Conservation (phyloP, 2,888 invertebrate species). For the Endotricha flammealis region DNA sequence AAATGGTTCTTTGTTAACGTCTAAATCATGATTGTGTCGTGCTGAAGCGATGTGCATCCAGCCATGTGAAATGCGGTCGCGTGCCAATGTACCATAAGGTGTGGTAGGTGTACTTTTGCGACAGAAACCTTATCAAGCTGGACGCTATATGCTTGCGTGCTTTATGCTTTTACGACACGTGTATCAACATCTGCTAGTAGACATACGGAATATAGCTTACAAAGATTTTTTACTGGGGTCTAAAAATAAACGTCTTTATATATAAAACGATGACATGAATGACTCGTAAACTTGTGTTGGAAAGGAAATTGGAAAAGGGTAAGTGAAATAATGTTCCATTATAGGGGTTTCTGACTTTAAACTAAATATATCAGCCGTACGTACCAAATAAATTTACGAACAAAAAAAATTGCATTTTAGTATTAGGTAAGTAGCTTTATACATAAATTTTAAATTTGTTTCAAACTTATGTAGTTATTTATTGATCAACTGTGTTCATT, state of each 20-base stretch:
- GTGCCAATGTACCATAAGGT: constrained; percentile 59
- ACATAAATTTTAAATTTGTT: no score
- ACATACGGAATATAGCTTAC: constrained; percentile 3
- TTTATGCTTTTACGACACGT: constrained; percentile 31
- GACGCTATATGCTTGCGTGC: constrained; percentile 26
- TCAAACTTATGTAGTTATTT: no score
- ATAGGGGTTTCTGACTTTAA: constrained; percentile 3
- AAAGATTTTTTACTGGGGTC: no score
- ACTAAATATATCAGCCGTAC: not conserved
- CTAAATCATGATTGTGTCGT: constrained; percentile 24
- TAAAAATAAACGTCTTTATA: no score
- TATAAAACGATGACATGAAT: constrained; percentile 4
- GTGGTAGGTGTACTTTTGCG: constrained; percentile 28
- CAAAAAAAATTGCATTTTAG: no score
- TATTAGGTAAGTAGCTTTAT: no score
- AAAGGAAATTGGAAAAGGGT: constrained; percentile 10
- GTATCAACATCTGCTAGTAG: constrained; percentile 29
- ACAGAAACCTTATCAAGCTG: constrained; percentile 50
- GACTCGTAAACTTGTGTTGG: constrained; percentile 5
- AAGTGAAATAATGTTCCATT: constrained; percentile 5
- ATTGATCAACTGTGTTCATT: no score
- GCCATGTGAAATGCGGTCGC: constrained; percentile 49
- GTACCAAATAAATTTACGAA: not conserved
- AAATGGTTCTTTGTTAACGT: constrained; percentile 3
- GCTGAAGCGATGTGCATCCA: constrained; percentile 40